Evolutionary conservation across 2,113 vertebrate species (phyloP).

Genomic region (Blennius ocellaris): DNA sequence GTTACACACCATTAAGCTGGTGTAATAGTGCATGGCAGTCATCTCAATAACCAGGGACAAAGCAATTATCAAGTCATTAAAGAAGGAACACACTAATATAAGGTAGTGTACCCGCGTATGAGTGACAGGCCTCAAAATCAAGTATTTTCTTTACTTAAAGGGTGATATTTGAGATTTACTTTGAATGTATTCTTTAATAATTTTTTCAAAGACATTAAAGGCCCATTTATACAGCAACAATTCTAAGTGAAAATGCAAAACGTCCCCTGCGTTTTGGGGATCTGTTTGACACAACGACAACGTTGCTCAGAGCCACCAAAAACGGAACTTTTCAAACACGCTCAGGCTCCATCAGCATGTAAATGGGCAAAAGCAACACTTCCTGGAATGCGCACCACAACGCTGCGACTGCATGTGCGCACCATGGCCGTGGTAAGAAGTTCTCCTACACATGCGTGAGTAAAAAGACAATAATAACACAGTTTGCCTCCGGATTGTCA

Average conservation of each 20-base stretch:
- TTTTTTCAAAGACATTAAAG: conserved; percentile 9
- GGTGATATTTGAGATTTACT: conserved; percentile 3
- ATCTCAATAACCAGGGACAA: conserved; percentile 79
- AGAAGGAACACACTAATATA: conserved; percentile 76
- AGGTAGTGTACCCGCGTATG: conserved; percentile 59
- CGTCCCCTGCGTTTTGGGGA: too few relatives aligned
- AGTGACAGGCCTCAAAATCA: conserved; percentile 53
- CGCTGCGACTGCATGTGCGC: too few relatives aligned
- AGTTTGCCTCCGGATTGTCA: too few relatives aligned
- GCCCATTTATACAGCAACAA: neutral
- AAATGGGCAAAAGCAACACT: too few relatives aligned
- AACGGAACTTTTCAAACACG: too few relatives aligned
- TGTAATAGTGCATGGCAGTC: conserved; percentile 81
- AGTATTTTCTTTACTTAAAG: conserved; percentile 16
- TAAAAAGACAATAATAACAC: too few relatives aligned
- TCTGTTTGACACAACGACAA: too few relatives aligned
- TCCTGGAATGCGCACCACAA: too few relatives aligned
- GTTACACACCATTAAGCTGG: conserved; percentile 78
- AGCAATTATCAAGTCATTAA: conserved; percentile 80
- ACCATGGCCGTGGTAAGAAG: too few relatives aligned
- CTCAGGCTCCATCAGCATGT: too few relatives aligned
- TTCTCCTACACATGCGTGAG: too few relatives aligned
- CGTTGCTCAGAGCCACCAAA: too few relatives aligned
- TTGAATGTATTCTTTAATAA: conserved; percentile 1
- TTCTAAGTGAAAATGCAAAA: neutral